A percentile compares a stretch with the other conserved stretches of the same genome.
These are phyloP conservation scores for Thunnus albacares DNA, from an alignment of 2,797 vertebrate species.

Conservation along the genomic window DNA sequence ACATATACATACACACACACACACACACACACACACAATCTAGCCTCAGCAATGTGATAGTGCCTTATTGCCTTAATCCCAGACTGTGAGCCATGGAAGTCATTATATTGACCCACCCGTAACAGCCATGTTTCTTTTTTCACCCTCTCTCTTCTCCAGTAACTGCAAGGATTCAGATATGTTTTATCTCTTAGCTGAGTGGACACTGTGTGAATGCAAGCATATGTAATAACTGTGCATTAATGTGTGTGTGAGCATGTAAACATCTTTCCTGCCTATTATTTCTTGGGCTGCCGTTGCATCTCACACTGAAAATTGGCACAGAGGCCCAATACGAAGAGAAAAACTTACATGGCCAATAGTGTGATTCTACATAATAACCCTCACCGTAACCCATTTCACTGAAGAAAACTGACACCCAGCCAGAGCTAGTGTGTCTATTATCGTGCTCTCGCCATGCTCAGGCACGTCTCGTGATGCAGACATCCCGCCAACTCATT, in stretches of 20 bases:
- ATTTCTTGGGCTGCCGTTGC: constrained; percentile 24
- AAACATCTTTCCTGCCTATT: constrained; percentile 11
- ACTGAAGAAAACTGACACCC: constrained; percentile 40
- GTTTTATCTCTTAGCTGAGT: constrained; percentile 30
- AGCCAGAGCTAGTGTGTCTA: constrained; percentile 50
- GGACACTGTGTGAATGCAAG: neutral
- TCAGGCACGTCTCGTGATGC: constrained; percentile 73
- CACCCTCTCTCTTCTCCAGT: constrained; percentile 13
- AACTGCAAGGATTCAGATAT: constrained; percentile 26
- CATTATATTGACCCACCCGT: constrained; percentile 42
- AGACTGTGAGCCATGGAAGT: constrained; percentile 32
- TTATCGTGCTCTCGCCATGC: constrained; percentile 52
- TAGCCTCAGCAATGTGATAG: constrained; percentile 18
- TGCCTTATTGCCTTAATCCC: constrained; percentile 45
- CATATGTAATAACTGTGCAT: constrained; percentile 1
- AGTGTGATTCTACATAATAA: constrained; percentile 68
- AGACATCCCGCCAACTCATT: constrained; percentile 85
- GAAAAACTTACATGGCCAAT: constrained; percentile 52
- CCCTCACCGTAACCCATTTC: constrained; percentile 47
- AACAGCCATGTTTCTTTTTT: constrained; percentile 30
- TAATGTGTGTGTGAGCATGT: constrained; percentile 15
- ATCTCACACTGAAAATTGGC: constrained; percentile 38
- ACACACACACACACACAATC: constrained; percentile 1
- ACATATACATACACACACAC: neutral
- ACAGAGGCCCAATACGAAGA: constrained; percentile 13